Conservation (phyloP, 2,888 invertebrate genomes). For the Pachydiplax longipennis region DNA sequence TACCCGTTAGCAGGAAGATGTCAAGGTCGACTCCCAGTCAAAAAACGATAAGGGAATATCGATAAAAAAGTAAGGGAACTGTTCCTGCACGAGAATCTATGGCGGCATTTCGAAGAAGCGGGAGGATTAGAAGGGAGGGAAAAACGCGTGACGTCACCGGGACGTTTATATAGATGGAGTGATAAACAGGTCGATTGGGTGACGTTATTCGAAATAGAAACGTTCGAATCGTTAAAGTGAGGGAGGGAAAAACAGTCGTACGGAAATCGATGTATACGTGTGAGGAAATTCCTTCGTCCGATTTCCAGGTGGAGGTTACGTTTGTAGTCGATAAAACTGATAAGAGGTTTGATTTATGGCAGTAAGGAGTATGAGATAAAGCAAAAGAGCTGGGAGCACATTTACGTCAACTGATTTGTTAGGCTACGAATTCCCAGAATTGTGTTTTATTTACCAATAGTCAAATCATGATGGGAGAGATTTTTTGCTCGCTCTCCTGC, state of each 20-base stretch:
- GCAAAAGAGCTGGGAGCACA: too few species aligned
- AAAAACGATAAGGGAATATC: constrained; percentile 19
- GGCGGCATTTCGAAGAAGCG: neutral
- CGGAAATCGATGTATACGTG: neutral
- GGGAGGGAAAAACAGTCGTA: neutral
- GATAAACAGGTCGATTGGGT: neutral
- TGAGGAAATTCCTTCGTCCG: too few species aligned
- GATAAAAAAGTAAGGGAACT: neutral
- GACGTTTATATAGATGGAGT: neutral
- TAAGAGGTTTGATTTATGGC: too few species aligned
- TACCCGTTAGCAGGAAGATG: constrained; percentile 30
- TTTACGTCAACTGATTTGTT: too few species aligned
- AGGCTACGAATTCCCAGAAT: too few species aligned
- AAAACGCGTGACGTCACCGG: neutral
- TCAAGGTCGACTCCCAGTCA: constrained; percentile 10
- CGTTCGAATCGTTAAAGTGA: neutral
- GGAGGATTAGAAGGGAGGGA: neutral
- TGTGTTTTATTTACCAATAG: too few species aligned
- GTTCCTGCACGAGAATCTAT: neutral
- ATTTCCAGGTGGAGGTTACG: too few species aligned
- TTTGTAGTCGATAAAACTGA: too few species aligned
- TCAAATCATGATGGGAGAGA: too few species aligned
- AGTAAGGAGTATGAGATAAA: too few species aligned
- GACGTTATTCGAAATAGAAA: neutral
- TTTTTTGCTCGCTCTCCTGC: too few species aligned